phyloP scores from a whole-genome alignment of 1,140 invertebrate genomes.

The Dendroctonus ponderosae region DNA sequence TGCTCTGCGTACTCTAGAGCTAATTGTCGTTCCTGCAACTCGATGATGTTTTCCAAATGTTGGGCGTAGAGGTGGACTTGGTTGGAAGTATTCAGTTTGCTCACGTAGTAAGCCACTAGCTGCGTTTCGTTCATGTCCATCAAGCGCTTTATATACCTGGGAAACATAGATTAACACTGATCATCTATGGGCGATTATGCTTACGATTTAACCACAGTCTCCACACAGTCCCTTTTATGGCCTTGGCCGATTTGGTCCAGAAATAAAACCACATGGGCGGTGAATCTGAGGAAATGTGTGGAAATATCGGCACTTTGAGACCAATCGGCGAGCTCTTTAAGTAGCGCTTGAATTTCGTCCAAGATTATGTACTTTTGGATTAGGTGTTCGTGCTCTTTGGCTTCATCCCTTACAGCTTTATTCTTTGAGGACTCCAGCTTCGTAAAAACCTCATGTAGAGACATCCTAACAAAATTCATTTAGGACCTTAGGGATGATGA shows the following conservation, averaged over 20 bases:
- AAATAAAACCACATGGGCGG: conserved; percentile 83
- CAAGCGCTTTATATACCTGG: conserved; percentile 62
- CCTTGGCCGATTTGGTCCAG: conserved; percentile 73
- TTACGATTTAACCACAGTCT: conserved; percentile 72
- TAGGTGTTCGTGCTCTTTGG: conserved; percentile 60
- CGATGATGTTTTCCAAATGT: conserved; percentile 70
- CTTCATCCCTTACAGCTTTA: conserved; percentile 54
- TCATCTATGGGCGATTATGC: conserved; percentile 34
- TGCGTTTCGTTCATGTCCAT: conserved; percentile 72
- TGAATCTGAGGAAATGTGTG: conserved; percentile 72
- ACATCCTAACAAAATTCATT: conserved; percentile 54
- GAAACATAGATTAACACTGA: conserved; percentile 9
- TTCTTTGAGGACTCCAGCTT: conserved; percentile 60
- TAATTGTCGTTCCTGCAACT: conserved; percentile 60
- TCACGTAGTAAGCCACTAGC: conserved; percentile 80
- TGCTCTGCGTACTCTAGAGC: conserved; percentile 67
- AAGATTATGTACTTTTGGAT: conserved; percentile 79
- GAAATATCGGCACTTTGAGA: conserved; percentile 35
- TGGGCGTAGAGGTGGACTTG: conserved; percentile 78
- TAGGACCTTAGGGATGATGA: not conserved
- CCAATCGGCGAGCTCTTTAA: conserved; percentile 60
- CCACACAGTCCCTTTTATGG: conserved; percentile 64
- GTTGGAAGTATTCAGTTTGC: conserved; percentile 65
- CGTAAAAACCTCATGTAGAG: conserved; percentile 70
- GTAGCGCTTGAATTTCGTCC: conserved; percentile 63